A percentile compares a stretch with the other conserved stretches of the same genome.
Conservation (phyloP, 2,113 vertebrate genomes). For the Macaca nemestrina region DNA sequence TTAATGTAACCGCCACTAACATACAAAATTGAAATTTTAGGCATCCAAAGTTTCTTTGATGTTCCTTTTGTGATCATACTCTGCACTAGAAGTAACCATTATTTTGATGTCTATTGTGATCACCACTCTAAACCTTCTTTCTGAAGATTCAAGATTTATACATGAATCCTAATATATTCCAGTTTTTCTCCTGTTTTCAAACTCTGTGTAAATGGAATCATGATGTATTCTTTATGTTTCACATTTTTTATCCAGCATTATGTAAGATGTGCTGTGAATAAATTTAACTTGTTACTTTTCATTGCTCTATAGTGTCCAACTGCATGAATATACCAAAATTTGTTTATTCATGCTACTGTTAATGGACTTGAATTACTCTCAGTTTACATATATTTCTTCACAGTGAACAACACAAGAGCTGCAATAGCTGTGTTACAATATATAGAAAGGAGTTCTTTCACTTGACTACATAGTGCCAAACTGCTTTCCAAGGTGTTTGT, state of each 20-base stretch:
- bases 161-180: not conserved
- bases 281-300: not conserved
- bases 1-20: not conserved
- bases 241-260: not conserved
- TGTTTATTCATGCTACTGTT: not conserved
- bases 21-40: not conserved
- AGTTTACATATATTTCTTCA: not conserved
- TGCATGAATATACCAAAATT: not conserved
- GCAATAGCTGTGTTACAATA: not conserved
- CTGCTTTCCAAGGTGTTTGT: not conserved
- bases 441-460: not conserved
- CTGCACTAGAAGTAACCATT: not conserved
- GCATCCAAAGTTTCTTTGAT: not conserved
- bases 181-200: not conserved
- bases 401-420: not conserved
- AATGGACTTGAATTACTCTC: not conserved
- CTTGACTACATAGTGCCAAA: not conserved
- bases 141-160: not conserved
- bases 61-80: not conserved
- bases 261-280: not conserved
- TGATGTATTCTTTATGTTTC: not conserved
- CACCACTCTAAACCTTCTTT: not conserved
- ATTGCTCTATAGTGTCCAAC: not conserved
- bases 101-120: not conserved
- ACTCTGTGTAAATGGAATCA: not conserved